These are phyloP conservation scores for Cranoglanis bouderius DNA, from an alignment of 2,113 vertebrate genomes.

Conservation along the genomic window DNA sequence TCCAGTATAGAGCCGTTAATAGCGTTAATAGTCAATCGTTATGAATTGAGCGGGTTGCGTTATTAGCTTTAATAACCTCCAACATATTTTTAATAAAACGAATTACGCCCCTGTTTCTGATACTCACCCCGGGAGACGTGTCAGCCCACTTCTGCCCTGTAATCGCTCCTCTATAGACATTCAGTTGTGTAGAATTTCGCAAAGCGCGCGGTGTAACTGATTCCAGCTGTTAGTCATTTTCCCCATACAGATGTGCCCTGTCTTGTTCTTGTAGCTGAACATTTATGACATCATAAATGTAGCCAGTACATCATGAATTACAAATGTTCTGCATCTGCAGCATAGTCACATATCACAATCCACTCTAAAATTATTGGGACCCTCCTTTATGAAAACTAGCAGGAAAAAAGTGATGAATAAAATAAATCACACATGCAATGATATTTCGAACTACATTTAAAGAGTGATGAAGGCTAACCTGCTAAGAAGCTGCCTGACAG, in stretches of 20 bases:
- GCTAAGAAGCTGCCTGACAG: neutral
- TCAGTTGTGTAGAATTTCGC: neutral
- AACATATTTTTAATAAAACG: neutral
- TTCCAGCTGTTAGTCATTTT: neutral
- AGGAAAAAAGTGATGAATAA: neutral
- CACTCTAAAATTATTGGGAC: neutral
- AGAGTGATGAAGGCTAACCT: neutral
- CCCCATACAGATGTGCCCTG: neutral
- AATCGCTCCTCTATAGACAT: neutral
- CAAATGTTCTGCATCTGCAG: neutral
- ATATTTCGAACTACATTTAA: neutral
- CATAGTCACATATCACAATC: neutral
- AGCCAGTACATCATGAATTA: neutral
- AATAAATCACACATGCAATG: neutral
- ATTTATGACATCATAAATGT: neutral
- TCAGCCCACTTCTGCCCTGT: neutral
- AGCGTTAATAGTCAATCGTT: neutral
- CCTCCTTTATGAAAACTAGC: neutral
- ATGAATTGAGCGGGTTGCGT: neutral
- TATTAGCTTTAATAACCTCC: neutral
- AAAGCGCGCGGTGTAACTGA: neutral
- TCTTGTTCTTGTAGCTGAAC: constrained; percentile 6
- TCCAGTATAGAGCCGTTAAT: neutral
- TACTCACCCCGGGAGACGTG: constrained; percentile 13
- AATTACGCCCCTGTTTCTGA: neutral